A percentile compares a stretch with the other conserved stretches of the same genome.
Evolutionary conservation across 2,888 invertebrate species (phyloP).

Genomic region (Hirtodrosophila confusa): DNA sequence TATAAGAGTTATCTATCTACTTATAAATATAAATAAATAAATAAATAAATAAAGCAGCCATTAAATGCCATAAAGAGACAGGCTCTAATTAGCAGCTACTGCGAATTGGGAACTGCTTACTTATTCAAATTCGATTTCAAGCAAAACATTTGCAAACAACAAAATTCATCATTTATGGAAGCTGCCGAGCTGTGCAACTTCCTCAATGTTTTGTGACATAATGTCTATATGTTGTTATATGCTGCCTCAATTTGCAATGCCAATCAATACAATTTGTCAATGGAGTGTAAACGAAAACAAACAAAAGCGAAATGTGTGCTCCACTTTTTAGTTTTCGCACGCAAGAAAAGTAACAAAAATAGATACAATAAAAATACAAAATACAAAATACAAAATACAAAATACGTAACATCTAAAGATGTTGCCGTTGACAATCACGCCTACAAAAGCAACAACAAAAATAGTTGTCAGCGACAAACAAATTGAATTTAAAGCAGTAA

Average conservation of each 20-base stretch:
- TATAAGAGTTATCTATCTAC: constrained; percentile 9
- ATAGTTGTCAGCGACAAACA: constrained; percentile 32
- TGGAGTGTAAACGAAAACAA: constrained; percentile 15
- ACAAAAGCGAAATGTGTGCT: constrained; percentile 49
- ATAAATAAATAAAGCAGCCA: neutral
- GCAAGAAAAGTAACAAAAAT: constrained; percentile 33
- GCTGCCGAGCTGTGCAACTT: constrained; percentile 45
- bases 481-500: constrained; percentile 61
- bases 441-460: constrained; percentile 37
- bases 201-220: constrained; percentile 52
- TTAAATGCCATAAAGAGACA: constrained; percentile 36
- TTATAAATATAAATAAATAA: neutral
- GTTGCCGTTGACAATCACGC: constrained; percentile 49
- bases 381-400: constrained; percentile 21
- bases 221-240: constrained; percentile 51
- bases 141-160: constrained; percentile 32
- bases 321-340: constrained; percentile 67
- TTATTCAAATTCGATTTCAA: constrained; percentile 40
- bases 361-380: constrained; percentile 9
- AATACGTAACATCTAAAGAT: constrained; percentile 52
- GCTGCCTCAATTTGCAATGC: constrained; percentile 50
- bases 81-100: constrained; percentile 35
- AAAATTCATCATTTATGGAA: constrained; percentile 44
- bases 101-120: neutral
- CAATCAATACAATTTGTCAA: constrained; percentile 61